Percentiles rank a stretch among this genome's conserved stretches.
Evolutionary conservation across 2,888 invertebrate genomes (phyloP).

Genomic region (Iselma pallidipennis): DNA sequence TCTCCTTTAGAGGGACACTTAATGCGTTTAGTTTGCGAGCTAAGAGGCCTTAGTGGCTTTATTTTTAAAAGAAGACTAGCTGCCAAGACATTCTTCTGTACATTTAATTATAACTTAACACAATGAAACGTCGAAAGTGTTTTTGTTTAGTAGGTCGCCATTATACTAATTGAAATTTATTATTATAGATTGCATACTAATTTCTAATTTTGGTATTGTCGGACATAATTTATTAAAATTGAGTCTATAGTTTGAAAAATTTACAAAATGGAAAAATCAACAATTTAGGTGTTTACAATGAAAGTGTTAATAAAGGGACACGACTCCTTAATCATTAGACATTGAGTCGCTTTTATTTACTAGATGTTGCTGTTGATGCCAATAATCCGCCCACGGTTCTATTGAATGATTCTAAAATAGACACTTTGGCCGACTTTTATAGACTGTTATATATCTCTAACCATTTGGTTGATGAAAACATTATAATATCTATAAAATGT

Average conservation of each 20-base stretch:
- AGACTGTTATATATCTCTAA: conserved; percentile 29
- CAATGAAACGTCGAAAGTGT: conserved; percentile 19
- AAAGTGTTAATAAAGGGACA: too few species aligned
- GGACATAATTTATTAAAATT: too few species aligned
- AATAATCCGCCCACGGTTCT: conserved; percentile 35
- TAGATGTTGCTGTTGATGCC: conserved; percentile 32
- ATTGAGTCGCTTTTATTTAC: conserved; percentile 29
- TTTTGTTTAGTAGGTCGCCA: conserved; percentile 16
- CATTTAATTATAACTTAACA: conserved; percentile 26
- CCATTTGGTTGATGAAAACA: conserved; percentile 30
- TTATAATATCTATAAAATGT: conserved; percentile 24
- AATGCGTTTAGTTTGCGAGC: neutral
- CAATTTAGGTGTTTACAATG: neutral
- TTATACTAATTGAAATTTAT: conserved; percentile 17
- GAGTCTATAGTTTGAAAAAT: too few species aligned
- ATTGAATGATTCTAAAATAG: conserved; percentile 38
- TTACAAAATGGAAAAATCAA: too few species aligned
- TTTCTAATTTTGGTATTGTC: neutral
- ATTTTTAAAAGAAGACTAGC: conserved; percentile 22
- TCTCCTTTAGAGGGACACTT: neutral
- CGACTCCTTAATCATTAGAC: neutral
- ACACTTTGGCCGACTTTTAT: conserved; percentile 35
- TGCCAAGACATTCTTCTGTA: conserved; percentile 26
- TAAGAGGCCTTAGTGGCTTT: neutral
- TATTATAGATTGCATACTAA: neutral